phyloP scores from a whole-genome alignment of 2,888 invertebrate genomes.

The Drosophila lutescens region DNA sequence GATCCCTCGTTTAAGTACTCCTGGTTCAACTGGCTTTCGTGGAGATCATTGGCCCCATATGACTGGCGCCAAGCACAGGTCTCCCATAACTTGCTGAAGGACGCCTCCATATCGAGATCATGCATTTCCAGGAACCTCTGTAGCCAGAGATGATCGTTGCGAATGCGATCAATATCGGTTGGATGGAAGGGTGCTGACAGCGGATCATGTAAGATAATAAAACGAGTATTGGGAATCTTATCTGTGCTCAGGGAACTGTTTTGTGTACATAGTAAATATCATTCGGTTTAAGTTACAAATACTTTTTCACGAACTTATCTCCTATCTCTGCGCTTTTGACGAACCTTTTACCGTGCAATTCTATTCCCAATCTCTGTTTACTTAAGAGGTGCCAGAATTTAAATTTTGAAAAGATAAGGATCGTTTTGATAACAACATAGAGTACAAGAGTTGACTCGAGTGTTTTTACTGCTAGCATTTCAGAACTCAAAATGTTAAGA shows the following conservation, averaged over 20 bases:
- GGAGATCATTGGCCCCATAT: constrained; percentile 90
- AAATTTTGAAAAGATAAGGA: constrained; percentile 4
- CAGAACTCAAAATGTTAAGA: neutral
- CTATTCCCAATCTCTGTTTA: constrained; percentile 1
- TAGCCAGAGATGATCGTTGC: constrained; percentile 89
- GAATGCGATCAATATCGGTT: constrained; percentile 89
- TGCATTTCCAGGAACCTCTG: constrained; percentile 89
- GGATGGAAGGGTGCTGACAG: constrained; percentile 85
- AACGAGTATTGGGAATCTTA: constrained; percentile 12
- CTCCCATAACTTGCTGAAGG: constrained; percentile 91
- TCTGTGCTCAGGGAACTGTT: neutral
- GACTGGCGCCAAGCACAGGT: constrained; percentile 93
- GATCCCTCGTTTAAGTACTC: constrained; percentile 91
- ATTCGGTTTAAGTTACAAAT: neutral
- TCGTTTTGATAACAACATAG: neutral
- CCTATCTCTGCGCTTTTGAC: neutral
- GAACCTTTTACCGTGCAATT: neutral
- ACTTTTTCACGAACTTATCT: neutral
- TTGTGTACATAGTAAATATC: neutral
- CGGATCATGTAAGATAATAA: neutral
- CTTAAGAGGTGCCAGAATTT: neutral
- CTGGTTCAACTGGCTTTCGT: constrained; percentile 88
- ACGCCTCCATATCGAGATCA: constrained; percentile 88
- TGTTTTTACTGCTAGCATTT: neutral
- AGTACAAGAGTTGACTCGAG: neutral